Percentiles rank a stretch among this genome's conserved stretches.
Evolutionary conservation across 2,113 vertebrate genomes (phyloP).

Genomic region (Coptodon bakossiorum): DNA sequence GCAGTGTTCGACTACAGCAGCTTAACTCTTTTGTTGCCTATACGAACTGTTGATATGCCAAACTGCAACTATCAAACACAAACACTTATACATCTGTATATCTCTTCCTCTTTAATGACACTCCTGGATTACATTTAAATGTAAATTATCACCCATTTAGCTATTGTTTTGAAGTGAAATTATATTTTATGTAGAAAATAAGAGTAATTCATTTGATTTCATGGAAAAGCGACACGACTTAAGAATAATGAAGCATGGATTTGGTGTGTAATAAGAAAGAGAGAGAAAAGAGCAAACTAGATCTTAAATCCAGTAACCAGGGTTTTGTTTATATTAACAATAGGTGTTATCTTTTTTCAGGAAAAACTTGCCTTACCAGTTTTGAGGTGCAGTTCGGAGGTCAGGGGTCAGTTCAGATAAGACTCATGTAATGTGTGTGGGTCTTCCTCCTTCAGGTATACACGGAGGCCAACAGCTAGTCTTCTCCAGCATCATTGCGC

Average conservation of each 20-base stretch:
- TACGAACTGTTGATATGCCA: neutral
- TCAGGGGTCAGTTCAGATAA: neutral
- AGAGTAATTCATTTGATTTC: neutral
- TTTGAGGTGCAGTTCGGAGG: neutral
- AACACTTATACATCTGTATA: neutral
- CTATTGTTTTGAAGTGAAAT: neutral
- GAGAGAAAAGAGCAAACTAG: neutral
- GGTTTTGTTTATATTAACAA: neutral
- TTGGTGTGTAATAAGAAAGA: slow-evolving; percentile 22
- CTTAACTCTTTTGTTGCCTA: neutral
- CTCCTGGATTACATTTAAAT: neutral
- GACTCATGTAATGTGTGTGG: neutral
- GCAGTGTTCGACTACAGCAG: neutral
- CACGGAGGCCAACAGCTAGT: neutral
- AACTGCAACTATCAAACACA: neutral
- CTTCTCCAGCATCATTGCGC: neutral
- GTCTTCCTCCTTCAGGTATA: neutral
- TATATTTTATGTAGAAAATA: neutral
- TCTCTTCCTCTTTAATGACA: neutral
- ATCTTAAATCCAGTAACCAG: neutral
- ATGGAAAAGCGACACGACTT: neutral
- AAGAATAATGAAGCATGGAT: slow-evolving; percentile 2
- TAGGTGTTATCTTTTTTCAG: neutral
- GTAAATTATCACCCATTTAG: slow-evolving; percentile 8
- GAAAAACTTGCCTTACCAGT: neutral